Conservation (phyloP, 2,888 invertebrate genomes). For the Strigamia transsilvanica region DNA sequence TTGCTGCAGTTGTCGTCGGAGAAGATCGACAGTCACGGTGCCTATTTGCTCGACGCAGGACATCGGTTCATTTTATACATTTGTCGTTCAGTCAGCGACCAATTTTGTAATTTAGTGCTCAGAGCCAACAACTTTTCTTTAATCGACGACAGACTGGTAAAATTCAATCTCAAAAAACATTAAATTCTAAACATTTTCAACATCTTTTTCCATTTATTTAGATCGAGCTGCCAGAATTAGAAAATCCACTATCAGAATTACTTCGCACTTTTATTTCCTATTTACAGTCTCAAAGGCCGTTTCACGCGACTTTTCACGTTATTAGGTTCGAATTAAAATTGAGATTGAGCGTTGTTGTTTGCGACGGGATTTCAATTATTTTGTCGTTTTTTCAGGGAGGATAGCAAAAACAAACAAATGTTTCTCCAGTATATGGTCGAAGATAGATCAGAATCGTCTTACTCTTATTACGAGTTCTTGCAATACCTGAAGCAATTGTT, state of each 20-base stretch:
- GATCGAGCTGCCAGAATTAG: conserved; percentile 79
- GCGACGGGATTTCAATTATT: background rate
- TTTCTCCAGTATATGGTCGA: conserved; percentile 92
- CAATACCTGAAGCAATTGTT: conserved; percentile 79
- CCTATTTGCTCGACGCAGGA: conserved; percentile 90
- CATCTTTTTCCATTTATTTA: conserved; percentile 63
- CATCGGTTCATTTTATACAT: conserved; percentile 83
- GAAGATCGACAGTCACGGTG: conserved; percentile 77
- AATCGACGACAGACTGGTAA: conserved; percentile 73
- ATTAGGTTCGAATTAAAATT: conserved; percentile 71
- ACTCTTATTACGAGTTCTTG: conserved; percentile 98
- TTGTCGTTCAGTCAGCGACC: conserved; percentile 78
- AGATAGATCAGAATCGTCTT: conserved; percentile 90
- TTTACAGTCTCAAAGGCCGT: conserved; percentile 86
- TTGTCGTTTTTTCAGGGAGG: conserved; percentile 76
- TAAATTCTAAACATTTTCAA: background rate
- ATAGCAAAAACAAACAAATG: conserved; percentile 80
- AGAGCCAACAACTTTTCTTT: conserved; percentile 77
- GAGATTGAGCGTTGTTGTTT: background rate
- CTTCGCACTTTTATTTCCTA: conserved; percentile 81
- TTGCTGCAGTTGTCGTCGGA: conserved; percentile 84
- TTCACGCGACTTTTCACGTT: conserved; percentile 78
- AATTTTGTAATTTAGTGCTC: conserved; percentile 79
- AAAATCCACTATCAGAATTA: conserved; percentile 76
- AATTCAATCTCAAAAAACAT: conserved; percentile 54